Percentiles rank a stretch among this genome's conserved stretches.
These are phyloP conservation scores for Actenoides hombroni DNA, from an alignment of 2,113 vertebrate species.

Conservation along the genomic window DNA sequence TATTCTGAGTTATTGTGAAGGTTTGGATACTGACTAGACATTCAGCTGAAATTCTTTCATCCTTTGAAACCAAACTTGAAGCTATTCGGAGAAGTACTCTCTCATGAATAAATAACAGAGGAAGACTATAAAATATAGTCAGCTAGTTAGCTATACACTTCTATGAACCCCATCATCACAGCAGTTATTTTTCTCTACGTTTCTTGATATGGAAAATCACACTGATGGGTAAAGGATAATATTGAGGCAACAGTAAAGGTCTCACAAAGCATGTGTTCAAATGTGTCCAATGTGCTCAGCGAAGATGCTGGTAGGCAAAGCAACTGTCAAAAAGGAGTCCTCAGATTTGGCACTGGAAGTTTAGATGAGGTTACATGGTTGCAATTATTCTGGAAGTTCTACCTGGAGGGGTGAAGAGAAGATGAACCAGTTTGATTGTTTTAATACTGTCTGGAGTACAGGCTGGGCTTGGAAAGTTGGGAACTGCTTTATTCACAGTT, in stretches of 20 bases:
- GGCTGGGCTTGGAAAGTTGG: neutral
- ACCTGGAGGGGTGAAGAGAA: neutral
- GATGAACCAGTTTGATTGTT: neutral
- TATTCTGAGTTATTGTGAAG: constrained; percentile 9
- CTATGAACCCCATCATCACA: neutral
- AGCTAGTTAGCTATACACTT: neutral
- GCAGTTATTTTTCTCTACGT: neutral
- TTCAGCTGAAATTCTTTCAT: neutral
- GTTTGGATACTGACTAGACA: neutral
- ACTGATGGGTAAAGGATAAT: neutral
- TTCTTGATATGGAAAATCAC: neutral
- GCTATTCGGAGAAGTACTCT: neutral
- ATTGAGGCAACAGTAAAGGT: neutral
- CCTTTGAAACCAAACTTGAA: constrained; percentile 11
- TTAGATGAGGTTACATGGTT: fast-evolving
- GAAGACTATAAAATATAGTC: neutral
- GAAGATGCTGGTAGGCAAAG: neutral
- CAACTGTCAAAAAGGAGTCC: fast-evolving
- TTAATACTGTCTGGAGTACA: neutral
- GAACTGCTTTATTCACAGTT: neutral
- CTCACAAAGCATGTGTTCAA: neutral
- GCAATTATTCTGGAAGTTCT: neutral
- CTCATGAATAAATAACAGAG: constrained; percentile 15
- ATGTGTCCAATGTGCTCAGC: neutral
- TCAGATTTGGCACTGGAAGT: neutral